Percentiles rank a stretch among this genome's conserved stretches.
Evolutionary conservation across 2,888 invertebrate genomes (phyloP).

Genomic region (Folsomia candida): DNA sequence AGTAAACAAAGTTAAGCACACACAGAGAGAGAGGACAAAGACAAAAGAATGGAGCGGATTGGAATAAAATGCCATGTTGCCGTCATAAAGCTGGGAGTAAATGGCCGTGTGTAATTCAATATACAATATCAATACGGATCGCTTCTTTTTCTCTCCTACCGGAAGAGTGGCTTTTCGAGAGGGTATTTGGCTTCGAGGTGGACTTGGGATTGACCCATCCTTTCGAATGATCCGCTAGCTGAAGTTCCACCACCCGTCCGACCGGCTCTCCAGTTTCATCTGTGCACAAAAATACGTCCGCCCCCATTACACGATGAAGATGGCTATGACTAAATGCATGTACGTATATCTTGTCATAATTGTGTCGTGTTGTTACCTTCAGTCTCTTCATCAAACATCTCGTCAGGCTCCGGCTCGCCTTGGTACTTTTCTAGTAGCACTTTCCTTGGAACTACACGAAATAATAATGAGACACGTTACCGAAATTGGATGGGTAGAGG

Average conservation of each 20-base stretch:
- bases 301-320: no score
- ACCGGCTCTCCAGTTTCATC: constrained; percentile 59
- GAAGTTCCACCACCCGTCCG: constrained; percentile 53
- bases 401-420: constrained; percentile 74
- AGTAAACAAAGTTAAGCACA: neutral
- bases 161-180: constrained; percentile 41
- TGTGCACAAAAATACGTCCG: no score
- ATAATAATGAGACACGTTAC: neutral
- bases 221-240: constrained; percentile 50
- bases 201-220: constrained; percentile 48
- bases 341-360: no score
- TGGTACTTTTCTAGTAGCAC: constrained; percentile 80
- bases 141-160: constrained; percentile 33
- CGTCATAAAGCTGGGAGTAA: constrained; percentile 13
- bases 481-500: neutral
- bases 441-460: constrained; percentile 71
- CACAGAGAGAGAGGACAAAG: neutral
- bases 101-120: constrained; percentile 19
- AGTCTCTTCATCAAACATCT: constrained; percentile 62
- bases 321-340: no score
- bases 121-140: neutral
- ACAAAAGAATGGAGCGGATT: neutral
- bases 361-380: no score
- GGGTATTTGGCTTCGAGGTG: constrained; percentile 43
- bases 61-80: no score